These are phyloP conservation scores for Perca flavescens DNA, from an alignment of 2,113 vertebrate genomes.

Conservation along the genomic window DNA sequence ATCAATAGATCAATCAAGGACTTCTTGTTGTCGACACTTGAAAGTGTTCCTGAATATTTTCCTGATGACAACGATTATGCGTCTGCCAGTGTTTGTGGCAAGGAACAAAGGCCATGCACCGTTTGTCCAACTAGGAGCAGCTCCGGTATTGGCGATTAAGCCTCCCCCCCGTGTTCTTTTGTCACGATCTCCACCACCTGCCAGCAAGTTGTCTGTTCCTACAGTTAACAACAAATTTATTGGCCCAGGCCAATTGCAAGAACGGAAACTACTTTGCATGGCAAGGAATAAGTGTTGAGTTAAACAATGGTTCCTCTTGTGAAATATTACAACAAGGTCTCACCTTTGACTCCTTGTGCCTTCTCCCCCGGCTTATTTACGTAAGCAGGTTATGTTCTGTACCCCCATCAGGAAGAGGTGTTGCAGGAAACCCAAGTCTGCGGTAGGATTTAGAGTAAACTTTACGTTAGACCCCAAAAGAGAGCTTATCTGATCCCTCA, in stretches of 20 bases:
- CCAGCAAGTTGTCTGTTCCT: conserved; percentile 58
- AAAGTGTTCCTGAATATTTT: neutral
- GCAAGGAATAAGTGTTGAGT: conserved; percentile 69
- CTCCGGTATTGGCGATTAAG: conserved; percentile 21
- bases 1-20: too few species aligned
- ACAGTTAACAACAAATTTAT: conserved; percentile 75
- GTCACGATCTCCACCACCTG: conserved; percentile 42
- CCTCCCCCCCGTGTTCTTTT: conserved; percentile 50
- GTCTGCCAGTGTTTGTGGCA: conserved; percentile 9
- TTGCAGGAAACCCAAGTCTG: conserved; percentile 77
- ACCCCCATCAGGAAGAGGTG: conserved; percentile 83
- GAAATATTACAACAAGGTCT: conserved; percentile 81
- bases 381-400: conserved; percentile 79
- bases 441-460: conserved; percentile 65
- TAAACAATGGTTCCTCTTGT: conserved; percentile 80
- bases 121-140: conserved; percentile 8
- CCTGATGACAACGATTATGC: neutral
- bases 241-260: conserved; percentile 66
- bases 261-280: conserved; percentile 81
- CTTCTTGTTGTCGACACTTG: neutral
- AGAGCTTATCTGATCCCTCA: conserved; percentile 49
- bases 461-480: conserved; percentile 67
- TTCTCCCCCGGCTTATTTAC: conserved; percentile 78
- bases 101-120: conserved; percentile 20
- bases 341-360: conserved; percentile 79